Conservation (phyloP, 2,888 invertebrate genomes). For the Dasysyrphus tricinctus region DNA sequence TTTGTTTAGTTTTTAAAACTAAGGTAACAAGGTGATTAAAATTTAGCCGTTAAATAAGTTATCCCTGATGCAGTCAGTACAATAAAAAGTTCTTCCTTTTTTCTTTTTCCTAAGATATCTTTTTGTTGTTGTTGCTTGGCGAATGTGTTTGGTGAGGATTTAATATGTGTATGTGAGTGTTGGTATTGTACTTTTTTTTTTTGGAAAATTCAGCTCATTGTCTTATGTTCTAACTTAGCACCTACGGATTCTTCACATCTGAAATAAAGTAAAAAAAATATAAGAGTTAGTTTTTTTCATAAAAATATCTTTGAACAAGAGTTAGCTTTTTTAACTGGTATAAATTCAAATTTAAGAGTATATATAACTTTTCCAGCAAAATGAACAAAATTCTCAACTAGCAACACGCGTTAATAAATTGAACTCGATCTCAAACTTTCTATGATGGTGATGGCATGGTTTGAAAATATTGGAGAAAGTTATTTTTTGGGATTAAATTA, state of each 20-base stretch:
- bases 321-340: no score
- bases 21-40: constrained; percentile 73
- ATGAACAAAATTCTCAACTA: no score
- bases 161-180: constrained; percentile 65
- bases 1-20: constrained; percentile 72
- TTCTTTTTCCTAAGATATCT: constrained; percentile 41
- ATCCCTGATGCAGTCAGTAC: constrained; percentile 72
- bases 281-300: not conserved
- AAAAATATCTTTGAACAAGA: no score
- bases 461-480: not conserved
- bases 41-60: constrained; percentile 65
- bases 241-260: constrained; percentile 83
- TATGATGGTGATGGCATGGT: not conserved
- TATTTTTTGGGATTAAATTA: not conserved
- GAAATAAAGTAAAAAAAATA: constrained; percentile 76
- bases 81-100: constrained; percentile 47
- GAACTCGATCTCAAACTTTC: not conserved
- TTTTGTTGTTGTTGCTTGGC: constrained; percentile 45
- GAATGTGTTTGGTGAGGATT: constrained; percentile 45
- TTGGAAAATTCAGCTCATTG: constrained; percentile 74
- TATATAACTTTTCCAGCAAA: no score
- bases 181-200: constrained; percentile 67
- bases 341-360: no score
- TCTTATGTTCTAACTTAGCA: constrained; percentile 83
- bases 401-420: no score